A percentile compares a stretch with the other conserved stretches of the same genome.
Conservation (phyloP, 2,888 invertebrate species). For the Ernsta delagoae region DNA sequence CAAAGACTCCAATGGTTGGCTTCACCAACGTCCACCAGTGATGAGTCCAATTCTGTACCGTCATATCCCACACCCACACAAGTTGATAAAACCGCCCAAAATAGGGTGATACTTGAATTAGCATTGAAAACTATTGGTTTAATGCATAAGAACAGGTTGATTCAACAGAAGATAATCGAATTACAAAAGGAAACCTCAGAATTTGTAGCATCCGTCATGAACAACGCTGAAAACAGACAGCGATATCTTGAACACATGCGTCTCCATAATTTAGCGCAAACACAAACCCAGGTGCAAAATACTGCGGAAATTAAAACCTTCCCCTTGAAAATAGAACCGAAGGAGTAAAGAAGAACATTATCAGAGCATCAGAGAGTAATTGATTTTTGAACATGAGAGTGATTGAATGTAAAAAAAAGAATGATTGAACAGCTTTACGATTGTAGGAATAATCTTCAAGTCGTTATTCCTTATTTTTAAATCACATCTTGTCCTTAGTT, state of each 20-base stretch:
- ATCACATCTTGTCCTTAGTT: constrained; percentile 17
- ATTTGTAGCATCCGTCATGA: constrained; percentile 85
- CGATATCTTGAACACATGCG: constrained; percentile 65
- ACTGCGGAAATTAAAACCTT: constrained; percentile 2
- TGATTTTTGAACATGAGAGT: constrained; percentile 26
- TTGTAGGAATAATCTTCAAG: not conserved
- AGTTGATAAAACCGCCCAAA: constrained; percentile 64
- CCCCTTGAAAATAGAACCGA: constrained; percentile 27
- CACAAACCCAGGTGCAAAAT: constrained; percentile 5
- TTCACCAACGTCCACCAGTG: constrained; percentile 47
- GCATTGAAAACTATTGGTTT: constrained; percentile 87
- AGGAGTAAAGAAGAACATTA: constrained; percentile 10
- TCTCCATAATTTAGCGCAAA: constrained; percentile 45
- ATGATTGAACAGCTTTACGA: constrained; percentile 11
- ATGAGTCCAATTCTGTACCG: constrained; percentile 42
- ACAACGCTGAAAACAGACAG: constrained; percentile 74
- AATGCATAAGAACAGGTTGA: constrained; percentile 85
- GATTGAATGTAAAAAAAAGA: constrained; percentile 16
- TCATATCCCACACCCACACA: constrained; percentile 39
- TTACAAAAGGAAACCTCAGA: constrained; percentile 86
- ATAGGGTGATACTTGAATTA: constrained; percentile 84
- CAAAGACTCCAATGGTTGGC: constrained; percentile 61
- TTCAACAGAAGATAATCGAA: constrained; percentile 85
- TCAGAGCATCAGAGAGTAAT: constrained; percentile 37
- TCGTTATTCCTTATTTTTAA: not conserved